A percentile compares a stretch with the other conserved stretches of the same genome.
These are phyloP conservation scores for Teleogryllus occipitalis DNA, from an alignment of 1,140 invertebrate genomes.

Conservation along the genomic window DNA sequence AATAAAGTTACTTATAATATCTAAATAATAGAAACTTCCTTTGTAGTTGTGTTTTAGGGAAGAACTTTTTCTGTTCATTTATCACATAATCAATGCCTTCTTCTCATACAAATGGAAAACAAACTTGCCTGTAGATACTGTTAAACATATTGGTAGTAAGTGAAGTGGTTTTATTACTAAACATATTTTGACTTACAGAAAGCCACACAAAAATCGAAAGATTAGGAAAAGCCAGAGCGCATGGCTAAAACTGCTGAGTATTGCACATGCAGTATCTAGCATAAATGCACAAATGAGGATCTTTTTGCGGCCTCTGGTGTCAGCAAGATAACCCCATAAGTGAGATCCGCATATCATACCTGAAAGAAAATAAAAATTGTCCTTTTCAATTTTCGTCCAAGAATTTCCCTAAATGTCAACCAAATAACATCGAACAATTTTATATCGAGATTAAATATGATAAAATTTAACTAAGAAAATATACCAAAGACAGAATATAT, in stretches of 20 bases:
- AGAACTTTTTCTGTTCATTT: too few species aligned
- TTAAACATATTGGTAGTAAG: neutral
- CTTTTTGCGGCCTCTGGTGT: constrained; percentile 66
- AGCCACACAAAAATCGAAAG: constrained; percentile 72
- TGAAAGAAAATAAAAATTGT: constrained; percentile 30
- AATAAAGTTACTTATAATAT: too few species aligned
- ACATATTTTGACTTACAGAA: constrained; percentile 56
- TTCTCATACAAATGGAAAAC: too few species aligned
- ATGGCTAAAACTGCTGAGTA: constrained; percentile 69
- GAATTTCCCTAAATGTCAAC: too few species aligned
- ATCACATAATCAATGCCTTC: too few species aligned
- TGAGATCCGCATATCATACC: constrained; percentile 86
- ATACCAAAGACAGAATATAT: too few species aligned
- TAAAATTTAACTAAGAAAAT: too few species aligned
- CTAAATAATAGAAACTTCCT: too few species aligned
- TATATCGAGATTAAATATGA: too few species aligned
- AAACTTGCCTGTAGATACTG: neutral
- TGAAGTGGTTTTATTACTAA: neutral
- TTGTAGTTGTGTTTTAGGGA: too few species aligned
- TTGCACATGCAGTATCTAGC: constrained; percentile 64
- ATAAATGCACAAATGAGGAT: constrained; percentile 71
- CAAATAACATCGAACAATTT: too few species aligned
- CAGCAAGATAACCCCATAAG: constrained; percentile 79
- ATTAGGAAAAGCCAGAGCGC: constrained; percentile 64
- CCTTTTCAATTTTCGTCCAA: too few species aligned